Percentiles rank a stretch among this genome's conserved stretches.
Evolutionary conservation across 2,797 vertebrate species (phyloP).

Genomic region (Falco naumanni): DNA sequence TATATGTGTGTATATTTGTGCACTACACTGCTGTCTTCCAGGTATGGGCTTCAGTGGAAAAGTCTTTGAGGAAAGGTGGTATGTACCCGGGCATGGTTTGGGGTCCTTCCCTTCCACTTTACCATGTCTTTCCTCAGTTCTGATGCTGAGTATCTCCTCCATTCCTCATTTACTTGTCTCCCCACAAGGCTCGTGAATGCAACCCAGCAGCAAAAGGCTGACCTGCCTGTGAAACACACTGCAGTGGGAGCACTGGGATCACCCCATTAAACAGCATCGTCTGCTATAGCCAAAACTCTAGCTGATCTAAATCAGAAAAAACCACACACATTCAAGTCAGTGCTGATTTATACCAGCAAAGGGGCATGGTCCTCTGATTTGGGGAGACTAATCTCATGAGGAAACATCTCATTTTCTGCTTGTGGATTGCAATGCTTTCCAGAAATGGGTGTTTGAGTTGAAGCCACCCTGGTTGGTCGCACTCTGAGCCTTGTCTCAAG

Average conservation of each 20-base stretch:
- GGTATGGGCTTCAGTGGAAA: neutral
- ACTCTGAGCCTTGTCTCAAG: neutral
- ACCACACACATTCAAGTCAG: neutral
- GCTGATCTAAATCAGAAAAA: neutral
- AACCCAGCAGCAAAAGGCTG: neutral
- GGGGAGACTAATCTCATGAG: neutral
- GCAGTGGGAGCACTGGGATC: rapidly evolving
- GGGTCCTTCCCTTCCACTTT: neutral
- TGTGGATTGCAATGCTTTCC: neutral
- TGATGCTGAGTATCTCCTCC: neutral
- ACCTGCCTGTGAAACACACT: neutral
- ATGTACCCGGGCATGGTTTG: neutral
- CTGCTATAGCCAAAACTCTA: neutral
- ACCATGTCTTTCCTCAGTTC: neutral
- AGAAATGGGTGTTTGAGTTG: neutral
- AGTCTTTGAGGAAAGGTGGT: neutral
- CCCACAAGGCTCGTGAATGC: rapidly evolving
- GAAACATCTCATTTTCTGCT: neutral
- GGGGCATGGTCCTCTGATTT: neutral
- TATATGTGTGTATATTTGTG: rapidly evolving
- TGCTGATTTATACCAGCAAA: neutral
- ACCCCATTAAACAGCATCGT: neutral
- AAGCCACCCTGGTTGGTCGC: neutral
- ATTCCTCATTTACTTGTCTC: neutral
- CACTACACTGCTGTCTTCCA: neutral